Evolutionary conservation across 2,888 invertebrate species (phyloP).

Genomic region (Hypercompe scribonia): DNA sequence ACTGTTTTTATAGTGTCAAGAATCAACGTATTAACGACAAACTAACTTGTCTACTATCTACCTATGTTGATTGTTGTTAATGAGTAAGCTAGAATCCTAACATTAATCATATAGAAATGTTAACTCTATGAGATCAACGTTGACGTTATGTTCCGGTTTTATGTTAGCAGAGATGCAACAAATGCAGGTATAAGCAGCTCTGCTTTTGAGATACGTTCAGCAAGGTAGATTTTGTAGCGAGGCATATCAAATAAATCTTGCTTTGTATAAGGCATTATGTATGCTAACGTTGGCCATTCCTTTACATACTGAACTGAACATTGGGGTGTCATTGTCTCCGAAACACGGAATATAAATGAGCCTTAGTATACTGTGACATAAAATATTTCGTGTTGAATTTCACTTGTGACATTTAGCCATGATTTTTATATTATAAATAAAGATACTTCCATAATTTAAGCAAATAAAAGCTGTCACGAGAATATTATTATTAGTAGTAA

Average conservation of each 20-base stretch:
- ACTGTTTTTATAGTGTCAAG: no score
- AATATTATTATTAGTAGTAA: no score
- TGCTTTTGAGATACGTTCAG: slow-evolving; percentile 43
- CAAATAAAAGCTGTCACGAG: no score
- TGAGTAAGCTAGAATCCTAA: slow-evolving; percentile 26
- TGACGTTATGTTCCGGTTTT: slow-evolving; percentile 38
- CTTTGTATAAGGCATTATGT: slow-evolving; percentile 77
- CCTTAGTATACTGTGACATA: slow-evolving; percentile 32
- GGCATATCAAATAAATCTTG: slow-evolving; percentile 75
- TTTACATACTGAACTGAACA: slow-evolving; percentile 49
- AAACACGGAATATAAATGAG: slow-evolving; percentile 21
- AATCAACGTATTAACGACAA: no score
- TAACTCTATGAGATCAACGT: slow-evolving; percentile 32
- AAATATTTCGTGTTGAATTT: slow-evolving; percentile 16
- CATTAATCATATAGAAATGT: slow-evolving; percentile 7
- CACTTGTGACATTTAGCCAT: background rate
- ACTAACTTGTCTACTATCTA: no score
- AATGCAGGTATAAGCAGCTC: slow-evolving; percentile 51
- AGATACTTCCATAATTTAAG: background rate
- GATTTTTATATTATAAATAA: background rate
- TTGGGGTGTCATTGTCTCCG: slow-evolving; percentile 45
- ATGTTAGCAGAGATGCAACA: slow-evolving; percentile 42
- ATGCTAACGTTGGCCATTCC: slow-evolving; percentile 70
- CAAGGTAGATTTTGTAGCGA: slow-evolving; percentile 55
- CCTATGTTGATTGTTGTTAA: slow-evolving; percentile 33